Percentiles rank a stretch among this genome's conserved stretches.
Evolutionary conservation across 2,888 invertebrate species (phyloP).

Genomic region (Agonopterix alstromeriana): DNA sequence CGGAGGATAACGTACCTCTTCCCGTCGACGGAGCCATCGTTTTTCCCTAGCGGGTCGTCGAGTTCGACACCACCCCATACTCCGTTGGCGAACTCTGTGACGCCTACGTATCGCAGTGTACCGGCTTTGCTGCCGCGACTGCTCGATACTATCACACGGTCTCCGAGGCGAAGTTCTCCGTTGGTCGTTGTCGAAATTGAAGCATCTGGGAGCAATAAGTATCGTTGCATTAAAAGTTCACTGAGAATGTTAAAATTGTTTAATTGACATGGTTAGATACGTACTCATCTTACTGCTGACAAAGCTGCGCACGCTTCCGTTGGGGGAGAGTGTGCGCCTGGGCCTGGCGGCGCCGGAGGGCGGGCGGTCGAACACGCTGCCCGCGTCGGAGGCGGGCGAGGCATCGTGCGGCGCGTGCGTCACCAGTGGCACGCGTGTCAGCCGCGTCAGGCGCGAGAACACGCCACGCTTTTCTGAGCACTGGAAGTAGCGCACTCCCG

Average conservation of each 20-base stretch:
- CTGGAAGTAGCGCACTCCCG: slow-evolving; percentile 94
- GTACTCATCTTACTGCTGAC: slow-evolving; percentile 75
- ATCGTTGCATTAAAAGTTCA: neutral
- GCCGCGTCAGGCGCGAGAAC: slow-evolving; percentile 91
- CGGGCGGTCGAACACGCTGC: slow-evolving; percentile 67
- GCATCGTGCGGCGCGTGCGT: slow-evolving; percentile 70
- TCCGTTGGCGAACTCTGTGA: slow-evolving; percentile 93
- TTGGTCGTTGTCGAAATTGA: slow-evolving; percentile 65
- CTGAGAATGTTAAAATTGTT: neutral
- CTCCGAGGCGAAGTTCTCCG: slow-evolving; percentile 87
- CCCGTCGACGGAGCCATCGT: slow-evolving; percentile 95
- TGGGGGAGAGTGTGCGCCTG: slow-evolving; percentile 62
- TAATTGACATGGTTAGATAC: slow-evolving; percentile 16
- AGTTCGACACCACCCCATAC: slow-evolving; percentile 98
- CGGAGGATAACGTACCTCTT: slow-evolving; percentile 80
- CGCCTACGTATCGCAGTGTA: slow-evolving; percentile 88
- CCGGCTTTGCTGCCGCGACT: slow-evolving; percentile 94
- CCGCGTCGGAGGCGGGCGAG: slow-evolving; percentile 63
- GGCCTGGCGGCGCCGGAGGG: slow-evolving; percentile 62
- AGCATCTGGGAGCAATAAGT: slow-evolving; percentile 39
- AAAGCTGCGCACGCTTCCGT: slow-evolving; percentile 68
- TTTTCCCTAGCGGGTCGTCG: slow-evolving; percentile 95
- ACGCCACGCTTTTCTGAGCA: slow-evolving; percentile 95
- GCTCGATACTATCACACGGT: slow-evolving; percentile 92
- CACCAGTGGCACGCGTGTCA: slow-evolving; percentile 83